phyloP scores from a whole-genome alignment of 2,888 invertebrate species.

The Tinea trinotella region DNA sequence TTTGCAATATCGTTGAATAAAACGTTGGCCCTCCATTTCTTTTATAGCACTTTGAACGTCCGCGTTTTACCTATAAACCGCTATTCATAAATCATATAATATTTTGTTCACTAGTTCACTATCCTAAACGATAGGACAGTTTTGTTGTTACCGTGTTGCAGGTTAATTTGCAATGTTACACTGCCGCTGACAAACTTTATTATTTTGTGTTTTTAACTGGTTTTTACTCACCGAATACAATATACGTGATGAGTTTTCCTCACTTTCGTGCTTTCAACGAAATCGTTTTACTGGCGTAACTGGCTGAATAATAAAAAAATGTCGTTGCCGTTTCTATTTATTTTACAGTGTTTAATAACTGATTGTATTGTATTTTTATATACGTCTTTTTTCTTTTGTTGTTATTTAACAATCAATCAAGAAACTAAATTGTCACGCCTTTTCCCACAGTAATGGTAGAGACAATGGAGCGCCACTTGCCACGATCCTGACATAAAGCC shows the following conservation, averaged over 20 bases:
- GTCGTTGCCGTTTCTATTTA: background rate
- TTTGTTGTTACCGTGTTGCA: background rate
- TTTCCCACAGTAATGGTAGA: too few species aligned
- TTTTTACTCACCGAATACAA: slow-evolving; percentile 6
- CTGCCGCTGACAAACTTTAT: slow-evolving; percentile 5
- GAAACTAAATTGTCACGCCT: too few species aligned
- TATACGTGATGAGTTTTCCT: slow-evolving; percentile 2
- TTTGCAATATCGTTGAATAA: slow-evolving; percentile 19
- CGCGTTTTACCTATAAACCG: slow-evolving; percentile 29
- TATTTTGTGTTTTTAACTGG: background rate
- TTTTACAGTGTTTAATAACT: background rate
- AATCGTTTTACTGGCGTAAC: slow-evolving; percentile 1
- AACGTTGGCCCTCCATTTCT: slow-evolving; percentile 20
- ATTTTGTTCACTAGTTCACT: slow-evolving; percentile 10
- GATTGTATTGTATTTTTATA: too few species aligned
- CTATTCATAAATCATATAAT: slow-evolving; percentile 36
- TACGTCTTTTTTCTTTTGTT: too few species aligned
- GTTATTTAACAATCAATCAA: too few species aligned
- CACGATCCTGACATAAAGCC: too few species aligned
- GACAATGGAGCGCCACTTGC: too few species aligned
- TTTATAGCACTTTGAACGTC: slow-evolving; percentile 33
- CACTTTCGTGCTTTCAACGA: slow-evolving; percentile 2
- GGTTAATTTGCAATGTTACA: background rate
- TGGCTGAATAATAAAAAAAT: background rate
- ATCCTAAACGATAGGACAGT: background rate